Evolutionary conservation across 1,140 invertebrate species (phyloP), one percentile per base, ranked within the genome.

Genomic region (Drosophila elegans): DNA sequence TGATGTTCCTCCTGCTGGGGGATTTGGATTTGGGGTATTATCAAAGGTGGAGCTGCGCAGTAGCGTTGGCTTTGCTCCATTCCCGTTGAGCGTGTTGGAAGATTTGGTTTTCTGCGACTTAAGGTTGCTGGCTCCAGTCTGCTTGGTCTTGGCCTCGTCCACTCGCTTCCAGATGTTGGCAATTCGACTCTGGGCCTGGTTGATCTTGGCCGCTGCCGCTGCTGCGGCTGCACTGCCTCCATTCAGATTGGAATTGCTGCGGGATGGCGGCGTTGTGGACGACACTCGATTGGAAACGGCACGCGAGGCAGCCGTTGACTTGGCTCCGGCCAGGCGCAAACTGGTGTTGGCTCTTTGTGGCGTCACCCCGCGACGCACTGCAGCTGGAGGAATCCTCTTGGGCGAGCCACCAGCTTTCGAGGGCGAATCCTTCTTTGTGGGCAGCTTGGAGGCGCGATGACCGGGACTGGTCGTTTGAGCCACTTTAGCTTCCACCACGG

Each of bases 161-260:
- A 96, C 96, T 80, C 95, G 96, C 78, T 97, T 98, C 97, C 97
- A 98, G 11, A 98, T 93, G 83, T 94, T 96, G 1, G 97, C 96
- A 42, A 98, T 97, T 91, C 97, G 97, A 91, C 97, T 98, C 2
- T 96, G 95, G 1, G 97, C 95, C 69, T 96, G 96, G 42, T 84
- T 91, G 11, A 92, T 92, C 52, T 88, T 92, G 3, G 68, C 81
- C 10, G 68, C 81, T 10, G 74, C 76, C 68, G 83, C 74, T 64
- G 78, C 80, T 1, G 76, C 72, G 13, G 74, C 77, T 39, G 67
- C 74, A 86, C 74, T 67, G 64, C 76, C 16, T 92, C 80, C 74
- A 66, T 89, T 94, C 11, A 93, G 89, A 38, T 93, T 93, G 0
- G 94, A 95, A 73, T 95, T 94, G 54, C 91, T 92, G 60, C 90